A percentile compares a stretch with the other conserved stretches of the same genome.
phyloP scores from a whole-genome alignment of 2,797 vertebrate species.

The Platalea minor region DNA sequence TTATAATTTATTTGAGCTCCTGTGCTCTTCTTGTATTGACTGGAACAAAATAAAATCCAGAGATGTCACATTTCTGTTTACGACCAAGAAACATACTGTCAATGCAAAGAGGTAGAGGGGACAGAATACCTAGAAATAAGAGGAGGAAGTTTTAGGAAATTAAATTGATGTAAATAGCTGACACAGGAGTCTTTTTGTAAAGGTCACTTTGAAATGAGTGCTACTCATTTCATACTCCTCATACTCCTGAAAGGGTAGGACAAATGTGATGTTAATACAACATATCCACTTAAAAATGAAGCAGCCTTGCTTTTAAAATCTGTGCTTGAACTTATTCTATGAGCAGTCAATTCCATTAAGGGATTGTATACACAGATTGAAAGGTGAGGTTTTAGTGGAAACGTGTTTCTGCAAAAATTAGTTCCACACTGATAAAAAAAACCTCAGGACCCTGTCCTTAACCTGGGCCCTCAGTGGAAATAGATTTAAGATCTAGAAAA shows the following conservation, averaged over 20 bases:
- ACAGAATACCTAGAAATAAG: background rate
- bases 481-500: background rate
- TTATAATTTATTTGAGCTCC: conserved; percentile 60
- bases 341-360: background rate
- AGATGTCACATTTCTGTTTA: conserved; percentile 1
- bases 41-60: conserved; percentile 37
- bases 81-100: background rate
- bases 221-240: background rate
- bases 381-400: background rate
- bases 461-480: background rate
- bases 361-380: background rate
- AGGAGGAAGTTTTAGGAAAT: background rate
- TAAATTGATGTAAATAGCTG: background rate
- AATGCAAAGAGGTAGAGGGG: background rate
- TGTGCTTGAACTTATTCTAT: background rate
- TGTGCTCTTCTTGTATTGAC: conserved; percentile 43
- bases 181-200: background rate
- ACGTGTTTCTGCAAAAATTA: background rate
- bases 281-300: background rate
- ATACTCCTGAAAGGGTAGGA: background rate
- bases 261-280: background rate
- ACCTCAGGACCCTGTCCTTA: background rate
- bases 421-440: background rate
- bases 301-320: background rate
- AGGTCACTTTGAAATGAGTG: background rate